Percentiles rank a stretch among this genome's conserved stretches.
These are phyloP conservation scores for Bombus picipes DNA, from an alignment of 1,140 invertebrate genomes.

Conservation along the genomic window DNA sequence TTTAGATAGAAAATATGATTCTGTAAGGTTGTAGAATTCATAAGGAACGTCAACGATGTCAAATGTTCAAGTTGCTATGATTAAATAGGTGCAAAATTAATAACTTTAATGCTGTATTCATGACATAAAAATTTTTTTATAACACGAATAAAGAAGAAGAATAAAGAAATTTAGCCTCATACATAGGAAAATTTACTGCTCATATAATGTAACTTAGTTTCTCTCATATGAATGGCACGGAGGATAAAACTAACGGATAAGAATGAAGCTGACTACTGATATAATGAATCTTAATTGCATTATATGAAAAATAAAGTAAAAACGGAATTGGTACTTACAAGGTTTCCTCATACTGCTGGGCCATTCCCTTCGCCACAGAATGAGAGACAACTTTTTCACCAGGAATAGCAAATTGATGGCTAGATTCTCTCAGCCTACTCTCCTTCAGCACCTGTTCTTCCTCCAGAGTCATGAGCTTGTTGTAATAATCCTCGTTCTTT, in stretches of 20 bases:
- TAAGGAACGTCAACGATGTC: too few relatives aligned
- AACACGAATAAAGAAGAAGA: too few relatives aligned
- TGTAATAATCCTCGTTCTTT: constrained; percentile 93
- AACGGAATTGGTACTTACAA: constrained; percentile 86
- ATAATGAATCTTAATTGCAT: background rate
- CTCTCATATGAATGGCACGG: too few relatives aligned
- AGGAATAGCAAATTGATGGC: constrained; percentile 92
- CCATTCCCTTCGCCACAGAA: constrained; percentile 93
- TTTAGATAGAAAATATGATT: background rate
- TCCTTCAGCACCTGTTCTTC: constrained; percentile 93
- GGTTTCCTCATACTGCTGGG: constrained; percentile 91
- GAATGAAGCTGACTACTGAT: background rate
- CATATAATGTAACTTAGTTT: too few relatives aligned
- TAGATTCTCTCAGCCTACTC: constrained; percentile 88
- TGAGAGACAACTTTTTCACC: constrained; percentile 90
- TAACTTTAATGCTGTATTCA: too few relatives aligned
- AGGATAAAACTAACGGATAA: background rate
- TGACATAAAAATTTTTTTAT: background rate
- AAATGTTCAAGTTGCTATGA: too few relatives aligned
- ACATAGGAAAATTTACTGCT: too few relatives aligned
- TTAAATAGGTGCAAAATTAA: too few relatives aligned
- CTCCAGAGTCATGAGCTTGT: constrained; percentile 91
- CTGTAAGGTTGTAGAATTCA: too few relatives aligned
- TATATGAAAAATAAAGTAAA: background rate
- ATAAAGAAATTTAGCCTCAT: too few relatives aligned